Conservation (phyloP, 2,113 vertebrate species). For the human (Homo sapiens) region GRCh38 chrX:4958501-4959000, state of each 20-base stretch:
- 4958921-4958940: neutral
- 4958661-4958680: neutral
- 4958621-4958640: neutral
- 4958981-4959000: neutral
- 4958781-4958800: neutral
- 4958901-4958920: neutral
- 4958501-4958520: rapidly evolving
- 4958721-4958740: too few relatives aligned
- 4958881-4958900: neutral
- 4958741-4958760: too few relatives aligned
- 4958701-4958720: too few relatives aligned
- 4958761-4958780: neutral
- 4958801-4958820: neutral
- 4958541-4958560: neutral
- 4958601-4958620: neutral
- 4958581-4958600: too few relatives aligned
- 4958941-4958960: neutral
- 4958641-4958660: neutral
- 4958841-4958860: neutral
- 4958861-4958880: neutral
- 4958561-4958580: neutral
- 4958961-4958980: too few relatives aligned
- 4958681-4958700: neutral
- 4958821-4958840: neutral
- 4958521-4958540: neutral